Base-by-base conservation (phyloP, 2,797 vertebrate genomes). In the Phalloptychus januarius region DNA sequence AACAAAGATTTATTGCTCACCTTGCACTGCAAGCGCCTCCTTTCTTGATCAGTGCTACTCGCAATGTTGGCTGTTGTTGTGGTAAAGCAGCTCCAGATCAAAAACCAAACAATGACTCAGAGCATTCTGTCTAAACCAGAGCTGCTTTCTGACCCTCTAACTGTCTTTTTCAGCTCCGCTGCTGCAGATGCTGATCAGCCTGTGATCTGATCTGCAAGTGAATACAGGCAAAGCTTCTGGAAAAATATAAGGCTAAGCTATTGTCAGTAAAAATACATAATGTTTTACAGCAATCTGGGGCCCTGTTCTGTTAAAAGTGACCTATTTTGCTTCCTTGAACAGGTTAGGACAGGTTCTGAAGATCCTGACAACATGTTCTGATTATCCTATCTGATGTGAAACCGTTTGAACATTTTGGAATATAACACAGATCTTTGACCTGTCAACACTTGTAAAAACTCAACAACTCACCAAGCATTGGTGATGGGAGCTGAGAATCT, bases 91-190 rank as follows among this genome's bases (percentile, higher is more conserved):
- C n/a, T 65, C 23, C 7, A 70, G 75, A 81, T 88, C 73, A 58
- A 72, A 78, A 28, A 80, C 69, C 36, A 81, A 80, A 73, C 33
- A 63, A 67, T 58, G 56, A 75, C 54, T 82, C 63, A 25, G 75
- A 85, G 84, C 69, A 80, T 12, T 50, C 42, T 48, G 46, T 84
- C 77, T 73, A 79, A 70, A 81, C 36, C 78, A 79, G 70, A 87
- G 85, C 87, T 84, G 79, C 36, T 3, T 46, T 78, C 36, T 61
- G n/a, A 58, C 76, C 76, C 75, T 77, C 76, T 75, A n/a, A 3
- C 31, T 77, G 33, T 74, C 13, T 72, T 74, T 52, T 48, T 74
- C 46, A 25, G 16, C 42, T 74, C 46, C 5, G 74, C 70, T 63
- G 45, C 44, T 33, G 56, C 56, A 25, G 2, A 79, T 33, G 76